Base-by-base conservation (phyloP, 2,888 invertebrate species). In the Itoplectis maculator region DNA sequence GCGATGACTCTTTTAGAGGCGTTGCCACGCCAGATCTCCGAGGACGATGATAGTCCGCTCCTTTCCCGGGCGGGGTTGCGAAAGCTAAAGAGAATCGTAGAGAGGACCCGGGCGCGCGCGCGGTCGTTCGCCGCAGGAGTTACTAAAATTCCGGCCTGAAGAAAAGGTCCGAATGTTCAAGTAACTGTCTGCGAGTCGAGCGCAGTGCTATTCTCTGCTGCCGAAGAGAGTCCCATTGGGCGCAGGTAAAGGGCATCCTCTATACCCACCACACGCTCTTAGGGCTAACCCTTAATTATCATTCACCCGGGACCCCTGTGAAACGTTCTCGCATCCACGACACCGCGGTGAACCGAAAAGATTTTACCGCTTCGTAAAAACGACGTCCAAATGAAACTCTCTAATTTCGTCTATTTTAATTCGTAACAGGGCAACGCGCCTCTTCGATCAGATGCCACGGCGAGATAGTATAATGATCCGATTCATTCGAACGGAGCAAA, bases 1-100 rank as follows among this genome's bases (percentile, higher is more conserved):
- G 54, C 74, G 79, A 81, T 81, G 76, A 81, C 47, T 81, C 54
- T 76, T 81, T 73, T 23, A 54, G 59, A 63, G 76, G 79, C 72
- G 47, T 76, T 76, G 23, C 77, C 76, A 13, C 40, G 51, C 29
- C 59, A 18, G 23, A 40, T 68, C 47, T 81, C 51, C 42, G 42
- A 51, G 68, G 68, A 81, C 61, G 59, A 45, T 68, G 68, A 69
- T 59, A 37, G 68, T 72, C 42, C n/a, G n/a, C n/a, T 47, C 56
- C 47, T 40, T 70, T 75, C 9, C 47, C 66, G 59, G 51, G 42
- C 51, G 68, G 61, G 61, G 51, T 73, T 68, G 81, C 81, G 59
- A 72, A 68, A 77, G 61, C 68, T 63, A 63, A 66, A 56, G 73
- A 73, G 45, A 59, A 63, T 72, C 42, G 13, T n/a, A 59, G 68